These are phyloP conservation scores for Oreochromis aureus DNA, from an alignment of 2,113 vertebrate genomes.

Conservation along the genomic window DNA sequence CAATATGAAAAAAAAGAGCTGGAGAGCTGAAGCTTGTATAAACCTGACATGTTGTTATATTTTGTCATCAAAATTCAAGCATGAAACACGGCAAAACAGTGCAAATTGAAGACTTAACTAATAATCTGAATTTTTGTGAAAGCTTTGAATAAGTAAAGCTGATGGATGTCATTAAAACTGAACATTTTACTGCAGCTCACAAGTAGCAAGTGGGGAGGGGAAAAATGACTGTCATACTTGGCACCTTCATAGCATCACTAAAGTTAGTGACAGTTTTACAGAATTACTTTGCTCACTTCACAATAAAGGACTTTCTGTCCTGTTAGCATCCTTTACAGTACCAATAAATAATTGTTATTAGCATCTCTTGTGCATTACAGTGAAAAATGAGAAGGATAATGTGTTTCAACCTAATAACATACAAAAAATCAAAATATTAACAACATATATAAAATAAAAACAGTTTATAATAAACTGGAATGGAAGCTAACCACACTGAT, in stretches of 20 bases:
- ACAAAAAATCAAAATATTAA: neutral
- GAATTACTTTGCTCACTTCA: neutral
- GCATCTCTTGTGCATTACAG: neutral
- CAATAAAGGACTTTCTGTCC: neutral
- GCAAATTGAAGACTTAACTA: neutral
- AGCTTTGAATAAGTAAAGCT: neutral
- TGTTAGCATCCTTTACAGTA: neutral
- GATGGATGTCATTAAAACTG: neutral
- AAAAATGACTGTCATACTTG: neutral
- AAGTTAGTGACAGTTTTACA: neutral
- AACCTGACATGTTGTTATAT: neutral
- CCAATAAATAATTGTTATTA: neutral
- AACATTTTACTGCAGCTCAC: neutral
- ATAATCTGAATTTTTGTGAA: neutral
- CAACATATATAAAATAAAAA: neutral
- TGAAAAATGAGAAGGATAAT: neutral
- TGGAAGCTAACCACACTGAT: neutral
- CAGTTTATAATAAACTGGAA: neutral
- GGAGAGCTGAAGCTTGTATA: neutral
- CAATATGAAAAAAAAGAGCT: neutral
- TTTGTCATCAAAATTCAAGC: neutral
- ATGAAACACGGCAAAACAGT: neutral
- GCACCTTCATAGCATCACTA: neutral
- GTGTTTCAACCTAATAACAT: neutral
- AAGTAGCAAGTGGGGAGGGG: neutral